These are phyloP conservation scores for Medauroidea extradentata DNA, from an alignment of 1,140 invertebrate genomes.

Conservation along the genomic window DNA sequence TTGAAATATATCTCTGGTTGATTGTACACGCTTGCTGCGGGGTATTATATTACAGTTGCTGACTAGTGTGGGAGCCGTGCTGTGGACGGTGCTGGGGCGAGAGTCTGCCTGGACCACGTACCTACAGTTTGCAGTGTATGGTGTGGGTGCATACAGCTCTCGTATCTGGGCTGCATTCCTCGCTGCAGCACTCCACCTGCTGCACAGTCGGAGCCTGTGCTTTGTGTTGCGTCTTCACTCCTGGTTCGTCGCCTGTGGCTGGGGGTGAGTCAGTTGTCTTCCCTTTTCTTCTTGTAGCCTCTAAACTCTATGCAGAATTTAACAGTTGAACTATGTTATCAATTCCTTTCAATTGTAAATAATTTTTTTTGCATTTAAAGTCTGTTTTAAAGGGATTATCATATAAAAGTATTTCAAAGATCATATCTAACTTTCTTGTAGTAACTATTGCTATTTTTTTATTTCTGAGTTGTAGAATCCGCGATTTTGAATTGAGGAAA, in stretches of 20 bases:
- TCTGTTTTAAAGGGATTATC: neutral
- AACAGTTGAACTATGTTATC: neutral
- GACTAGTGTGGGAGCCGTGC: conserved; percentile 61
- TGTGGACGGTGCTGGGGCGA: conserved; percentile 56
- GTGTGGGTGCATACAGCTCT: conserved; percentile 68
- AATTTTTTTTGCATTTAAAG: neutral
- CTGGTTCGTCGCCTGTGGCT: conserved; percentile 65
- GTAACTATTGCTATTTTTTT: neutral
- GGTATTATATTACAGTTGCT: conserved; percentile 46
- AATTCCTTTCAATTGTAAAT: too few species aligned
- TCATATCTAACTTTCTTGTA: neutral
- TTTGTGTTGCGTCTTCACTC: conserved; percentile 71
- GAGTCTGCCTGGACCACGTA: conserved; percentile 53
- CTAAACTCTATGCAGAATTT: neutral
- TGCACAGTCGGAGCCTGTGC: conserved; percentile 75
- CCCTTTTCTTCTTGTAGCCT: neutral
- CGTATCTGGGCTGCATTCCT: conserved; percentile 80
- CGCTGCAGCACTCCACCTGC: conserved; percentile 71
- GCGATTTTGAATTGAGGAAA: too few species aligned
- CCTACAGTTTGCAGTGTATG: conserved; percentile 67
- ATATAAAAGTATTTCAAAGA: neutral
- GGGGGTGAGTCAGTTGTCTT: conserved; percentile 59
- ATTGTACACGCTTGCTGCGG: too few species aligned
- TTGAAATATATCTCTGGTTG: too few species aligned
- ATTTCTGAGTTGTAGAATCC: too few species aligned